phyloP scores from a whole-genome alignment of 2,797 vertebrate genomes.

The Pipistrellus pipistrellus region DNA sequence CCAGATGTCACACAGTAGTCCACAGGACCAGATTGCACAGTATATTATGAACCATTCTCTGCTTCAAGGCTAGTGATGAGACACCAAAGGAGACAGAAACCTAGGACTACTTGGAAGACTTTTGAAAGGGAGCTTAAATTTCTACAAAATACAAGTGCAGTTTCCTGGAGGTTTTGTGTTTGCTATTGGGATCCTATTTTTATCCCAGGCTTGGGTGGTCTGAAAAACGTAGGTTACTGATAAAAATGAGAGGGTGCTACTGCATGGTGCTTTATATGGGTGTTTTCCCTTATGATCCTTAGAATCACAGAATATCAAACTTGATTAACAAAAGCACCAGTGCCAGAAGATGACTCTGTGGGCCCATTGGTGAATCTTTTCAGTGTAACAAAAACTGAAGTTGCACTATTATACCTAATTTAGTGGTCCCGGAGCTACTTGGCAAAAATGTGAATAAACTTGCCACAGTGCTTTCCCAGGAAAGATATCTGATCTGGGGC shows the following conservation, averaged over 20 bases:
- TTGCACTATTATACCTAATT: conserved; percentile 19
- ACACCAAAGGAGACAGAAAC: background rate
- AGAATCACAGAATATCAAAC: background rate
- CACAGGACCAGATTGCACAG: background rate
- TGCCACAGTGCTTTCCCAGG: background rate
- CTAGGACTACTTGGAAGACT: background rate
- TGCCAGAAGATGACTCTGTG: background rate
- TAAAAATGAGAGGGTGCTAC: background rate
- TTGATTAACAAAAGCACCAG: background rate
- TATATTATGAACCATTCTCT: background rate
- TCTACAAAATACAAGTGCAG: background rate
- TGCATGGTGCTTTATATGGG: background rate
- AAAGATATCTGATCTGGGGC: background rate
- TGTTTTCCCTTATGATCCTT: background rate
- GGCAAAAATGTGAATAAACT: background rate
- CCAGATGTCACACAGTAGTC: background rate
- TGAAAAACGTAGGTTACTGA: conserved; percentile 45
- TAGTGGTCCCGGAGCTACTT: background rate
- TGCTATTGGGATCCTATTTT: conserved; percentile 54
- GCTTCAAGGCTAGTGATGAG: background rate
- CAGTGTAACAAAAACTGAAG: background rate
- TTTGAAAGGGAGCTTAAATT: conserved; percentile 2
- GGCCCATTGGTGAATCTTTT: background rate
- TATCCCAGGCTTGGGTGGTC: conserved; percentile 44
- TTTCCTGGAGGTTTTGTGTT: conserved; percentile 2